Conservation (phyloP, 2,888 invertebrate species). For the Polydrusus tereticollis region DNA sequence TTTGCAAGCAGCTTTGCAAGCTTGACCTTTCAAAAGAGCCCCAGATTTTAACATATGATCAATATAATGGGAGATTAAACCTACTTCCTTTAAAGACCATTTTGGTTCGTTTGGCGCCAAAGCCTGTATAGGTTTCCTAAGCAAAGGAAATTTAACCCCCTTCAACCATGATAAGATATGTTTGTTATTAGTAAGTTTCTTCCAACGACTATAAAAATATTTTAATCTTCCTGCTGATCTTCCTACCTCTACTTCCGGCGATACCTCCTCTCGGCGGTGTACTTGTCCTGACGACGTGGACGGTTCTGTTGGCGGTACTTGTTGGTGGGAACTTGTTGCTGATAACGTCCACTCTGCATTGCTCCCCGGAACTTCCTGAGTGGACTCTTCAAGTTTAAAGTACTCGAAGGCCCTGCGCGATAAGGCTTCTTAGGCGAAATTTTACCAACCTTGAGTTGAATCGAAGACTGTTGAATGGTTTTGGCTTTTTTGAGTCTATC, state of each 20-base stretch:
- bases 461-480: constrained; percentile 1
- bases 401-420: not conserved
- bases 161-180: constrained; percentile 38
- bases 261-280: not conserved
- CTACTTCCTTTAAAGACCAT: constrained; percentile 17
- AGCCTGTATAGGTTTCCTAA: constrained; percentile 22
- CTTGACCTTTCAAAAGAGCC: not conserved
- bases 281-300: constrained; percentile 6
- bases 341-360: constrained; percentile 27
- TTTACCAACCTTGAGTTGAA: not conserved
- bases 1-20: constrained; percentile 20
- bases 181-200: constrained; percentile 27
- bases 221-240: constrained; percentile 30
- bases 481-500: constrained; percentile 28
- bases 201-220: constrained; percentile 19
- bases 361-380: constrained; percentile 19
- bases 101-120: constrained; percentile 15
- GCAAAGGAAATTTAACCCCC: constrained; percentile 33
- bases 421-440: not conserved
- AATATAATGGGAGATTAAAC: constrained; percentile 1
- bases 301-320: constrained; percentile 7
- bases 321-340: constrained; percentile 18
- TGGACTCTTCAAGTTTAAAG: constrained; percentile 37
- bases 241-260: constrained; percentile 29
- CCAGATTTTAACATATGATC: not conserved